Conservation (phyloP, 2,888 invertebrate genomes). For the Ennomos erosarius region DNA sequence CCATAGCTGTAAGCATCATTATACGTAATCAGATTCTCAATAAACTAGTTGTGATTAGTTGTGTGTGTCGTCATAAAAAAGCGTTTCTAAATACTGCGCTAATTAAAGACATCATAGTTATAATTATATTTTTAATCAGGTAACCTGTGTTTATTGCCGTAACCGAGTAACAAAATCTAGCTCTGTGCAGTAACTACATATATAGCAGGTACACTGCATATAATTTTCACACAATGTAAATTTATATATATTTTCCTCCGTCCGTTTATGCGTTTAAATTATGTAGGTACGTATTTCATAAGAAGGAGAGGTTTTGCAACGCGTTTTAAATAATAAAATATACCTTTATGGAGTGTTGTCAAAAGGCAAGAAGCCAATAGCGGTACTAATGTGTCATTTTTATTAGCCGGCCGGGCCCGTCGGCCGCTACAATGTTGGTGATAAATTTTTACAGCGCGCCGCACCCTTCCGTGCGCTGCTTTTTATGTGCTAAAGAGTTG, state of each 20-base stretch:
- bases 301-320: constrained; percentile 8
- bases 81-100: too few relatives aligned
- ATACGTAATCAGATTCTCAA: too few relatives aligned
- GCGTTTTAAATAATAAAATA: constrained; percentile 31
- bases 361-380: constrained; percentile 32
- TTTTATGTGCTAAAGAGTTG: constrained; percentile 84
- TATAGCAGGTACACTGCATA: neutral
- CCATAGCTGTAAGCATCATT: too few relatives aligned
- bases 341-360: constrained; percentile 27
- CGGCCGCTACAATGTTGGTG: constrained; percentile 67
- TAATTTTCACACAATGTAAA: neutral
- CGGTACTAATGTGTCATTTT: constrained; percentile 56
- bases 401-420: constrained; percentile 58
- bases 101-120: too few relatives aligned
- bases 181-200: too few relatives aligned
- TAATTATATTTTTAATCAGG: neutral
- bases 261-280: too few relatives aligned
- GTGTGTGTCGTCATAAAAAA: too few relatives aligned
- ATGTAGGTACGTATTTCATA: neutral
- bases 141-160: neutral
- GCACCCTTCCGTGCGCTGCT: constrained; percentile 75
- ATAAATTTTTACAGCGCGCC: constrained; percentile 76
- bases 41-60: too few relatives aligned
- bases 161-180: too few relatives aligned
- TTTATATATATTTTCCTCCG: too few relatives aligned